Conservation (phyloP, 2,888 invertebrate genomes). For the Esperia sulphurella region DNA sequence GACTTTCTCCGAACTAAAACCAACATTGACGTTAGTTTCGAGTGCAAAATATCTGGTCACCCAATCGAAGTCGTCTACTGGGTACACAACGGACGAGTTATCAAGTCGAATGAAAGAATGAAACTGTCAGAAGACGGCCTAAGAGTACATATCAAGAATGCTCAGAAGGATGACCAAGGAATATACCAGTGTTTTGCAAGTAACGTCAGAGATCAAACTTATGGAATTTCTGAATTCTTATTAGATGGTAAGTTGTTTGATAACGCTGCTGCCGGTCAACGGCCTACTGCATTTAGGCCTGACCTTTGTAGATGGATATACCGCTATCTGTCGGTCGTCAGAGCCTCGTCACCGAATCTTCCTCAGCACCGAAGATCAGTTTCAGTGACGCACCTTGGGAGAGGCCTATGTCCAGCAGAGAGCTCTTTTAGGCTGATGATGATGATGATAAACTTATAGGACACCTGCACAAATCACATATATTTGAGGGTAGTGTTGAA, state of each 20-base stretch:
- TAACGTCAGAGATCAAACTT: slow-evolving; percentile 91
- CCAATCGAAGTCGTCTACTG: slow-evolving; percentile 89
- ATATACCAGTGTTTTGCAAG: slow-evolving; percentile 95
- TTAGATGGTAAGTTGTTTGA: slow-evolving; percentile 88
- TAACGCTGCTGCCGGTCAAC: no score
- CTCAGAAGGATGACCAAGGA: slow-evolving; percentile 91
- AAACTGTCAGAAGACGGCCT: slow-evolving; percentile 71
- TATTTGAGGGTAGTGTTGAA: no score
- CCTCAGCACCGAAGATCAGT: no score
- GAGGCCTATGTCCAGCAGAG: no score
- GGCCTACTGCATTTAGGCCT: no score
- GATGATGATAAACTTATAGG: no score
- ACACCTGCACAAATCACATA: no score
- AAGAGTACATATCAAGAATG: slow-evolving; percentile 80
- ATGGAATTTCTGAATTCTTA: slow-evolving; percentile 88
- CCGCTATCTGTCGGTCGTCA: no score
- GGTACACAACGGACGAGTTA: slow-evolving; percentile 87
- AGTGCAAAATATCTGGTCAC: slow-evolving; percentile 92
- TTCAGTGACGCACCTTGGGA: no score
- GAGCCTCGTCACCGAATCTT: no score
- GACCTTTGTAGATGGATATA: no score
- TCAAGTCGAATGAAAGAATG: slow-evolving; percentile 79
- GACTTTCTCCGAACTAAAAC: slow-evolving; percentile 89
- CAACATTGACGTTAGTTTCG: slow-evolving; percentile 90
- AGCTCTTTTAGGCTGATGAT: no score